Evolutionary conservation across 2,888 invertebrate species (phyloP).

Genomic region (Laspeyria flexula): DNA sequence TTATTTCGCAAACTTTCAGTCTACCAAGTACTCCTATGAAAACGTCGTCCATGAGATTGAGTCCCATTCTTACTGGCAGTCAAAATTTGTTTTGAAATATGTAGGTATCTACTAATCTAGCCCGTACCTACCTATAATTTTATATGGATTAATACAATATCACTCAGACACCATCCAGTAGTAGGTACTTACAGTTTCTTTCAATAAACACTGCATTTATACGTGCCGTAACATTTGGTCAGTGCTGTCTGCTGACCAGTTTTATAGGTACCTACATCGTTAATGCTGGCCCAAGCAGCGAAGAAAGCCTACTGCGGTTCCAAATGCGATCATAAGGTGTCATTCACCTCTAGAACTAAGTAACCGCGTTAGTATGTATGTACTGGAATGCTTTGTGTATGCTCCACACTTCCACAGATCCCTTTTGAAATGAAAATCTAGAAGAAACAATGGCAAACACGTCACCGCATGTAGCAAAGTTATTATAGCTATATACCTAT

Average conservation of each 20-base stretch:
- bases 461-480: background rate
- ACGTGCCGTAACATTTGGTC: background rate
- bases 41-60: too few relatives aligned
- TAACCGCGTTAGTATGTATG: slow-evolving; percentile 13
- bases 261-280: background rate
- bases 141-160: too few relatives aligned
- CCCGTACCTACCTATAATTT: too few relatives aligned
- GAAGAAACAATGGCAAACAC: background rate
- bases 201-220: background rate
- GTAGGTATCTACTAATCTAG: too few relatives aligned
- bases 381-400: background rate
- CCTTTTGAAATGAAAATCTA: background rate
- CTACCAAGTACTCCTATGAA: too few relatives aligned
- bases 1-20: background rate
- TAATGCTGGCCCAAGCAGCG: slow-evolving; percentile 18
- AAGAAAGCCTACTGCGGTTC: slow-evolving; percentile 23
- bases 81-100: too few relatives aligned
- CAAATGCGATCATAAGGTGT: slow-evolving; percentile 35
- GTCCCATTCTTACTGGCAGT: too few relatives aligned
- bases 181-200: too few relatives aligned
- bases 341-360: slow-evolving; percentile 43
- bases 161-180: too few relatives aligned
- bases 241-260: background rate
- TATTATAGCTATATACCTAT: too few relatives aligned
- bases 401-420: background rate